phyloP scores from a whole-genome alignment of 1,140 invertebrate species.

The Drosophila tsacasi region DNA sequence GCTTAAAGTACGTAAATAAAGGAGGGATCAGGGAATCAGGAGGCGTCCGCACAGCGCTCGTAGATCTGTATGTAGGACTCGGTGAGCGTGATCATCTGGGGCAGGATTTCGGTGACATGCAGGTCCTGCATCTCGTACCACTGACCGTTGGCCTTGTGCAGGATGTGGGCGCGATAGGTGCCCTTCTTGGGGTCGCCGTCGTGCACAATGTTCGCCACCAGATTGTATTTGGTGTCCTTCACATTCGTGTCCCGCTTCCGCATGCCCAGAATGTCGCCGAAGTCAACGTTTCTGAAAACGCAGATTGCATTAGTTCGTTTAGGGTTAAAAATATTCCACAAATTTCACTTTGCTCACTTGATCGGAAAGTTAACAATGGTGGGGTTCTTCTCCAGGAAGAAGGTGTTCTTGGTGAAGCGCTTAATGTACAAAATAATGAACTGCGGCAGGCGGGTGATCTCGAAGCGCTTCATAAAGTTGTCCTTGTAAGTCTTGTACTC shows the following conservation, averaged over 20 bases:
- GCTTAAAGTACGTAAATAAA: not conserved
- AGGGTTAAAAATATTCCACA: too few species aligned
- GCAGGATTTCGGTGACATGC: conserved; percentile 98
- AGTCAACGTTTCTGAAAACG: conserved; percentile 94
- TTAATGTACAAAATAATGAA: conserved; percentile 99
- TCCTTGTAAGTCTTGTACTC: conserved; percentile 99
- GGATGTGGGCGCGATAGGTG: conserved; percentile 97
- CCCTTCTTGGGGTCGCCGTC: conserved; percentile 98
- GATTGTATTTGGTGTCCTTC: conserved; percentile 95
- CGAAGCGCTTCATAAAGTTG: conserved; percentile 98
- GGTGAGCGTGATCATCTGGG: conserved; percentile 99
- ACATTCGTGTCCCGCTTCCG: conserved; percentile 91
- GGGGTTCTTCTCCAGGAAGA: conserved; percentile 99
- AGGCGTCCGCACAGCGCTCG: conserved; percentile 85
- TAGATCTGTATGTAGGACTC: conserved; percentile 98
- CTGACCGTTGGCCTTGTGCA: conserved; percentile 95
- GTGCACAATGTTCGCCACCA: conserved; percentile 99
- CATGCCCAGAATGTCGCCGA: conserved; percentile 96
- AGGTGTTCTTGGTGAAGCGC: conserved; percentile 99
- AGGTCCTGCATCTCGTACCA: conserved; percentile 99
- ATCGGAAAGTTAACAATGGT: conserved; percentile 99
- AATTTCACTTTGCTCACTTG: too few species aligned
- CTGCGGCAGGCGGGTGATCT: conserved; percentile 97
- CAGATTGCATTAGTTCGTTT: not conserved
- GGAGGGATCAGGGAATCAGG: conserved; percentile 10